A percentile compares a stretch with the other conserved stretches of the same genome.
phyloP scores from a whole-genome alignment of 1,140 invertebrate species.

The Gryon sp. region DNA sequence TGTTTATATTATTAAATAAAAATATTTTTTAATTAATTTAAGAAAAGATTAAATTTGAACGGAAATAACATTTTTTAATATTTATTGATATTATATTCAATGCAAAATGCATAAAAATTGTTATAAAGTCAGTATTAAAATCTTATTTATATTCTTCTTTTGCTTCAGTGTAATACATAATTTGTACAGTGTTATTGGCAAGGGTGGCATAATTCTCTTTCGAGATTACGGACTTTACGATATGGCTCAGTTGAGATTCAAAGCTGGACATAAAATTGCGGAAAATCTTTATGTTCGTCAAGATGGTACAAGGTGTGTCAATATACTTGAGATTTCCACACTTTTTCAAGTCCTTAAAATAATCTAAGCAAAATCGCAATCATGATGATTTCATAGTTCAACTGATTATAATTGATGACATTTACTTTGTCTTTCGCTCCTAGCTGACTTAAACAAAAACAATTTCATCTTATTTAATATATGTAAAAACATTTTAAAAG shows the following conservation, averaged over 20 bases:
- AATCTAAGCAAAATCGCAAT: too few relatives aligned
- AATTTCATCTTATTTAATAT: background rate
- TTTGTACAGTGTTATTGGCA: slow-evolving; percentile 85
- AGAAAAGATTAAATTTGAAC: too few relatives aligned
- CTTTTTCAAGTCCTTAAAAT: too few relatives aligned
- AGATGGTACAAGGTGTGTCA: slow-evolving; percentile 93
- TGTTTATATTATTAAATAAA: too few relatives aligned
- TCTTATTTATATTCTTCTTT: slow-evolving; percentile 5
- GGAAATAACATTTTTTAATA: too few relatives aligned
- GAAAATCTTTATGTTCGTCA: slow-evolving; percentile 98
- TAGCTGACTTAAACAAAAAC: slow-evolving; percentile 69
- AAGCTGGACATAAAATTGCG: slow-evolving; percentile 93
- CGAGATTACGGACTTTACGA: slow-evolving; percentile 99
- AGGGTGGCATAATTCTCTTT: slow-evolving; percentile 92
- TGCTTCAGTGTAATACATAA: slow-evolving; percentile 83
- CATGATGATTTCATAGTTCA: slow-evolving; percentile 78
- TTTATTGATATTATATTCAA: too few relatives aligned
- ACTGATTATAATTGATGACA: slow-evolving; percentile 69
- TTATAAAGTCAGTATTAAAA: slow-evolving; percentile 1
- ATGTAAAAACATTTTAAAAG: slow-evolving; percentile 4
- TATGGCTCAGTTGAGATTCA: slow-evolving; percentile 97
- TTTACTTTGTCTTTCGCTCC: slow-evolving; percentile 75
- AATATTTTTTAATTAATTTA: too few relatives aligned
- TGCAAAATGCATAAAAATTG: too few relatives aligned
- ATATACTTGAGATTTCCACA: too few relatives aligned